Base-by-base conservation (phyloP, 2,113 vertebrate species). In the Scopus umbretta region DNA sequence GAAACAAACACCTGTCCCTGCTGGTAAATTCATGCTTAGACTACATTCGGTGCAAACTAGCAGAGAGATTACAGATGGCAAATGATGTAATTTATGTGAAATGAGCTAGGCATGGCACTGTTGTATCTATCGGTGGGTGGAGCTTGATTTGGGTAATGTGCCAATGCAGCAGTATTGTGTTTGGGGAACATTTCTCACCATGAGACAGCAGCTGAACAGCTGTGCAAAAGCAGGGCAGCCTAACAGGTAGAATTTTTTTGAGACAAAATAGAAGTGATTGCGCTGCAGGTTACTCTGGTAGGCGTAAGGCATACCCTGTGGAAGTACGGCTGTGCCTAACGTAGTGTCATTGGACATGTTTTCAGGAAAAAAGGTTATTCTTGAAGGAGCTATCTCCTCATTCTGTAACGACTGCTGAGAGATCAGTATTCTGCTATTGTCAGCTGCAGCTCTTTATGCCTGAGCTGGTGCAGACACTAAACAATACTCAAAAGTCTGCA, bases 141-240 rank as follows among this genome's bases (percentile, higher is more conserved):
- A 88, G 38, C 32, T 42, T 88, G 58, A 22, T 88, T 59, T 92
- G 79, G 73, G 47, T 36, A 26, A 63, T n/a, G 73, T 87, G 81
- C 70, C 81, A 82, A 4, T 93, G 81, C 80, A 81, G 87, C n/a
- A 26, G 73, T 58, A 8, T 71, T 14, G 47, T 83, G 58, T 92
- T 66, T 76, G 55, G 82, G 83, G 63, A 90, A 56, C 52, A 30
- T 86, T 80, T 92, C 94, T 94, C 85, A 80, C 88, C 59, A 36
- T 14, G 82, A 94, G 71, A 30, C 59, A 83, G 81, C 79, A 96
- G 71, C 55, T 6, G 7, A 97, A 91, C 96, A 94, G 66, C 88
- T 93, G 82, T 83, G 42, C 23, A 53, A 71, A 32, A 82, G 42
- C 71, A 83, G n/a, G 55, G 71, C 63, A 90, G 32, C 55, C 80